These are phyloP conservation scores for Tachyglossus aculeatus DNA, from an alignment of 2,797 vertebrate species.

Conservation along the genomic window DNA sequence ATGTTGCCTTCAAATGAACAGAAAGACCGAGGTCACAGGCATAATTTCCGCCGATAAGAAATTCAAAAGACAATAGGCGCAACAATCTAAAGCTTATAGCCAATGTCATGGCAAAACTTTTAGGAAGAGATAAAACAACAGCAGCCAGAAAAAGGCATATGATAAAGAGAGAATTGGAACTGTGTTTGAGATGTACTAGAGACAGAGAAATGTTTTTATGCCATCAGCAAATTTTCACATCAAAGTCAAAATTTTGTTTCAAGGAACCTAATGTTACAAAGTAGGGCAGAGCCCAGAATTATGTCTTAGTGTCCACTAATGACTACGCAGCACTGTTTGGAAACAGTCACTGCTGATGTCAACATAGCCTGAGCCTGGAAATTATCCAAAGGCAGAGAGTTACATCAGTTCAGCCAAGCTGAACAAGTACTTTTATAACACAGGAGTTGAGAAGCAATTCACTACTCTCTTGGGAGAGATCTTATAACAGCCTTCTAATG, in stretches of 20 bases:
- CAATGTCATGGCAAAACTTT: background rate
- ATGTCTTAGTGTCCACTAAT: conserved; percentile 24
- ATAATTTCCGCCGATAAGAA: conserved; percentile 13
- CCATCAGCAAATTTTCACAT: background rate
- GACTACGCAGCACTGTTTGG: conserved; percentile 48
- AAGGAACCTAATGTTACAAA: background rate
- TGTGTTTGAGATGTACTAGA: background rate
- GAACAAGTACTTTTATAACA: conserved; percentile 1
- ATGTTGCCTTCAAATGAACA: too few species aligned
- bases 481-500: conserved; percentile 19
- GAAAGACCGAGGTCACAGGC: background rate
- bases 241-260: background rate
- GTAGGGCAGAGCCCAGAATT: conserved; percentile 22
- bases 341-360: conserved; percentile 47
- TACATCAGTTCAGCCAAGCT: conserved; percentile 37
- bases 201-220: background rate
- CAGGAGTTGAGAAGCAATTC: conserved; percentile 39
- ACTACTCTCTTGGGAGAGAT: conserved; percentile 11
- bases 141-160: background rate
- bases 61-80: background rate
- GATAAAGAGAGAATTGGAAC: background rate
- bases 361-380: conserved; percentile 52
- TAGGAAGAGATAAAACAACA: background rate
- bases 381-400: conserved; percentile 24
- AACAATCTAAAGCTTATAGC: background rate